These are phyloP conservation scores for Noctua fimbriata DNA, from an alignment of 2,888 invertebrate species.

Conservation along the genomic window DNA sequence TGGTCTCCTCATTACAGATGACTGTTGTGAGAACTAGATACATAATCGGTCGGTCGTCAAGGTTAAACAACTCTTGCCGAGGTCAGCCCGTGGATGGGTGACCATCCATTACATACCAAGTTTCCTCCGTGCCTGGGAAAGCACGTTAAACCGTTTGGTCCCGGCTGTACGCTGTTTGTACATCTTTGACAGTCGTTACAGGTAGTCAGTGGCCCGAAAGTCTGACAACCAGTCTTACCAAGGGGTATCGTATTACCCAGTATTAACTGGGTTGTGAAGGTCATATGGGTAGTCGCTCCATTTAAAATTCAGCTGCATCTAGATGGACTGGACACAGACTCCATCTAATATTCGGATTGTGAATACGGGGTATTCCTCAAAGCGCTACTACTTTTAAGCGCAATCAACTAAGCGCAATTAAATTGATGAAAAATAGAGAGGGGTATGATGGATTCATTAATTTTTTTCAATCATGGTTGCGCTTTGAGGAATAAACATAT, in stretches of 20 bases:
- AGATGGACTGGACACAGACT: background rate
- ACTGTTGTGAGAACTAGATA: conserved; percentile 22
- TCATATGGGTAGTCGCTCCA: background rate
- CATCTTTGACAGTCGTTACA: background rate
- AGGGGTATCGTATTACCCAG: background rate
- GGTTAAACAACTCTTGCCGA: background rate
- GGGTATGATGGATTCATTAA: no score
- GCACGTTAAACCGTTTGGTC: background rate
- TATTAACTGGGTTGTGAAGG: background rate
- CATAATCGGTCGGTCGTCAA: conserved; percentile 1
- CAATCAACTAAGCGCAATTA: no score
- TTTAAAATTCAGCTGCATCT: background rate
- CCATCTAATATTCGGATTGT: background rate
- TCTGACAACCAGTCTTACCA: background rate
- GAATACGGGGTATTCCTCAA: no score
- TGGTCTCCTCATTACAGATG: conserved; percentile 21
- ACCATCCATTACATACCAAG: no score
- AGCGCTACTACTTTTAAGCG: no score
- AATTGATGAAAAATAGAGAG: no score
- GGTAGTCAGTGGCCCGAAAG: background rate
- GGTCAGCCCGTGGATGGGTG: background rate
- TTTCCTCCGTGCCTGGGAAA: background rate
- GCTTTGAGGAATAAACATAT: no score
- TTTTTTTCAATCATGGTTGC: no score
- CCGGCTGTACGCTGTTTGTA: background rate